Base-by-base conservation (phyloP, 2,888 invertebrate species). In the Caenorhabditis sp. region DNA sequence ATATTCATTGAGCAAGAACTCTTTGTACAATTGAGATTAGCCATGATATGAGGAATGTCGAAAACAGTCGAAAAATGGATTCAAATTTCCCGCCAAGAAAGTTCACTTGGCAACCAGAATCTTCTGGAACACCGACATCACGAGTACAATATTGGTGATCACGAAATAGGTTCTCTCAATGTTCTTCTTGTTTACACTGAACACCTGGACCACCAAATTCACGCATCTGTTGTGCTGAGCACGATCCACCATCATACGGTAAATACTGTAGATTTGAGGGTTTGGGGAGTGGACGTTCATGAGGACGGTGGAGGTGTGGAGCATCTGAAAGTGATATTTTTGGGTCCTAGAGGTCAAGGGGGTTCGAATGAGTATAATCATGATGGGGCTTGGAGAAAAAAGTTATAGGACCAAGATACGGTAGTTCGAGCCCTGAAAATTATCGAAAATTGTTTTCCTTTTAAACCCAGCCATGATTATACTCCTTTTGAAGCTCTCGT, bases 251-350 rank as follows among this genome's bases (percentile, higher is more conserved):
- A 79, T 70, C 7, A 56, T 58, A 35, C 79, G 79, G 64, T 79
- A 79, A 47, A 44, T 63, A 28, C 54, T 38, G 51, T 70, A 72
- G 47, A 79, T 70, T 49, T 63, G 22, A 0, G 63, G 56, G 24
- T 72, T 70, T 14, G 54, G 14, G n/a, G 79, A 79, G 19, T 70
- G 41, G 10, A 70, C 79, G 10, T 70, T 70, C 64, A 79, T 69
- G 7, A 79, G 70, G 14, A 79, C 47, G 12, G n/a, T 41, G 10
- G 79, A 61, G 16, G 70, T 79, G 38, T 31, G 44, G 10, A 58
- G 31, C 79, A 79, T 79, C 79, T 79, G 63, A 24, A 77, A 77
- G 14, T n/a, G n/a, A n/a, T n/a, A n/a, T n/a, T n/a, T n/a, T 61
- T 38, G 38, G 1, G 4, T 12, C 22, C 51, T 8, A 19, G 5